Base-by-base conservation (phyloP, 2,797 vertebrate species). In the Schizothorax lantsangensis region DNA sequence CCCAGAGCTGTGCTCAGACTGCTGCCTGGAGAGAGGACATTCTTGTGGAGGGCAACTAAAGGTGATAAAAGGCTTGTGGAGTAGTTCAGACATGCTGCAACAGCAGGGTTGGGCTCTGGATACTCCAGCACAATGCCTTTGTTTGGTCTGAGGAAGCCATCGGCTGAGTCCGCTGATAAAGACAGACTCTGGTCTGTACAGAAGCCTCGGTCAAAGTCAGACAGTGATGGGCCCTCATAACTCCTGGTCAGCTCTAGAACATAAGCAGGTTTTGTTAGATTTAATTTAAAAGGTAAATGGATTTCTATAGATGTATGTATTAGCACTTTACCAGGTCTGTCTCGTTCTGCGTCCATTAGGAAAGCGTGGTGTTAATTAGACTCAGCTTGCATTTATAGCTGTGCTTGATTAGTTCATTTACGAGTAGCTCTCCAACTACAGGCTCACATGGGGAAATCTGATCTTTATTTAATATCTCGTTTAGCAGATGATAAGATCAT, bases 191-290 rank as follows among this genome's bases (percentile, higher is more conserved):
- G 92, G 5, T 95, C 92, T 6, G 85, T 91, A 23, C 92, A 90
- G 62, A 96, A 94, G 49, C 71, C 93, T 80, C 66, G 92, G 90
- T 96, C 93, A 9, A 95, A 83, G 62, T 95, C 94, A 0, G 92
- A 92, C 30, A 91, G 89, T 47, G 94, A 94, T 0, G 84, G 85
- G 57, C 75, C 86, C 59, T 95, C 94, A 62, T 90, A 92, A 83
- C 91, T 95, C 57, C 86, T 91, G 23, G 54, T 59, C 54, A 87
- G 36, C 38, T 94, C 95, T 95, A 68, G 6, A 66, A 86, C 59
- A 64, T 40, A 7, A 82, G 15, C 33, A 84, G 36, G 33, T n/a
- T 14, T 21, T 8, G 49, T 15, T 81, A 68, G 26, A 68, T 2
- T 66, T 9, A 0, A 68, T 2, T 49, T 68, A 21, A 36, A 79